Base-by-base conservation (phyloP, 2,113 vertebrate species). In the Tragelaphus strepsiceros region DNA sequence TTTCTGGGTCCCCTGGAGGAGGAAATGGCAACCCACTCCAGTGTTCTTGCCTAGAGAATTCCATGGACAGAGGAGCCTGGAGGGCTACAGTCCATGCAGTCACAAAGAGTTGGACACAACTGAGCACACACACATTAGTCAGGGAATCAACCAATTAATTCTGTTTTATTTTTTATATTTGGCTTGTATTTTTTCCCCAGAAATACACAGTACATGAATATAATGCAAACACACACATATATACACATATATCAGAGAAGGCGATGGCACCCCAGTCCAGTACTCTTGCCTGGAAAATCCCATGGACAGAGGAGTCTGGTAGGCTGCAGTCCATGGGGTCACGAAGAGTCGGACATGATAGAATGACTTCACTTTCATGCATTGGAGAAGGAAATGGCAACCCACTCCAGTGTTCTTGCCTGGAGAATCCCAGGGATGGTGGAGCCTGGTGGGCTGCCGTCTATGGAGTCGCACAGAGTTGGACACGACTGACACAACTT, bases 111-210 rank as follows among this genome's bases (percentile, higher is more conserved):
- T 71, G 67, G 67, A 71, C 67, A 71, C 67, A 39, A 8, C n/a
- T 71, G 67, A 71, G 67, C n/a, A 12, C 67, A 71, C 64, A 35
- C 19, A 77, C 49, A 53, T 92, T 81, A 91, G 46, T 84, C 53
- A 74, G 32, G 28, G 26, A 49, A 86, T 17, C 43, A 81, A 35
- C 53, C 83, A 84, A 53, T 95, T 78, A 78, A 87, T 56, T 90
- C 26, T 74, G 30, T 82, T 88, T 97, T 62, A 74, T 71, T 88
- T 95, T 92, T 90, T 28, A 19, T 83, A 88, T 96, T 91, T 84
- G 15, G 51, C 32, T 88, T 96, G n/a, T 4, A 59, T 90, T 82
- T 59, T 64, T 35, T 0, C 17, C 19, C 35, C 59, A 12, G 17
- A 92, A 92, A 85, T 84, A 12, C 12, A 28, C 83, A 82, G 49